Conservation (phyloP, 2,113 vertebrate genomes). For the Elaphurus davidianus region DNA sequence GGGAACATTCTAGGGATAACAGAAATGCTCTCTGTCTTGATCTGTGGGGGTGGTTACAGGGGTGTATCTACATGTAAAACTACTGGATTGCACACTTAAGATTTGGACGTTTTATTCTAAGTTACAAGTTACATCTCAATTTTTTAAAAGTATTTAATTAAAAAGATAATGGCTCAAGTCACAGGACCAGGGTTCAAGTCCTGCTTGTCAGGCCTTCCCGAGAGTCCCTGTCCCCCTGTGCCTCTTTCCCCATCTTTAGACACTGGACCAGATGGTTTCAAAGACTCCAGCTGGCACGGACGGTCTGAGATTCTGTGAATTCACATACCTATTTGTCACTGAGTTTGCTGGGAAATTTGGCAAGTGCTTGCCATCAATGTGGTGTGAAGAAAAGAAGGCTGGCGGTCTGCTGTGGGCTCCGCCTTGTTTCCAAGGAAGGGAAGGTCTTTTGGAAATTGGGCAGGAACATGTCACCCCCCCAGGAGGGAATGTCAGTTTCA, state of each 20-base stretch:
- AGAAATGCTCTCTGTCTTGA: neutral
- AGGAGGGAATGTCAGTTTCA: constrained; percentile 71
- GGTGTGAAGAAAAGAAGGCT: neutral
- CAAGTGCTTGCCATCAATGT: neutral
- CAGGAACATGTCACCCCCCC: neutral
- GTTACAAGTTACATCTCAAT: neutral
- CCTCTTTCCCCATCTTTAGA: neutral
- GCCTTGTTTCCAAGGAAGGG: constrained; percentile 57
- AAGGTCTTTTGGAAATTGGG: constrained; percentile 55
- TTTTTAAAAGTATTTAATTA: neutral
- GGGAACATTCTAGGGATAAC: neutral
- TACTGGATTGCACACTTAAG: neutral
- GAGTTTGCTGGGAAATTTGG: constrained; percentile 39
- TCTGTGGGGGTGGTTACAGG: neutral
- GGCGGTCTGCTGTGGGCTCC: constrained; percentile 36
- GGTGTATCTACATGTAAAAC: neutral
- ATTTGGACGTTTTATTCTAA: neutral
- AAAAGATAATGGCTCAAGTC: neutral
- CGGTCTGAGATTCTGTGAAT: constrained; percentile 1
- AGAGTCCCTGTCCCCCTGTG: neutral
- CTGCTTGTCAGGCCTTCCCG: neutral
- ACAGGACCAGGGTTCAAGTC: neutral
- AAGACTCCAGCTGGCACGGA: neutral
- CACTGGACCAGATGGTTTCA: neutral
- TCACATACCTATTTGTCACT: constrained; percentile 20